Conservation (phyloP, 2,797 vertebrate genomes). For the Malurus leucopterus region DNA sequence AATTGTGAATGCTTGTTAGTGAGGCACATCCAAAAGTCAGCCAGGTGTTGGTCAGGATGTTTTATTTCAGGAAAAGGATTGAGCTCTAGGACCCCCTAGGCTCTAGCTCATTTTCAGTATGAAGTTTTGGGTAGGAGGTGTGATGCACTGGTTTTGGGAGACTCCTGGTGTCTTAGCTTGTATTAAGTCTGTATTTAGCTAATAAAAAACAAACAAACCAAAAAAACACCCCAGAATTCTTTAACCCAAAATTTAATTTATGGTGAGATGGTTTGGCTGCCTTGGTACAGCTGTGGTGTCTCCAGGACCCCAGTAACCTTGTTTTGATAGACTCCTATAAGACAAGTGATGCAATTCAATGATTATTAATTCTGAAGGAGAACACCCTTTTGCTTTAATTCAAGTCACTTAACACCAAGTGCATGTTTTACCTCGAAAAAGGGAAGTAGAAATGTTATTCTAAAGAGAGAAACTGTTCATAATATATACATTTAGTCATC, state of each 20-base stretch:
- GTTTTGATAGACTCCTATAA: neutral
- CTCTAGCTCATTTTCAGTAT: neutral
- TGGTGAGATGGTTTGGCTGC: neutral
- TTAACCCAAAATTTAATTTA: neutral
- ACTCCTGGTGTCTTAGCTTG: neutral
- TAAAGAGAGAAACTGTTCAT: neutral
- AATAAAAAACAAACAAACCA: neutral
- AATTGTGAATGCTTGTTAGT: neutral
- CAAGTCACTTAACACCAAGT: slow-evolving; percentile 5
- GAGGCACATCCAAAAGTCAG: neutral
- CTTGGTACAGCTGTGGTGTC: neutral
- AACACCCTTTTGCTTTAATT: slow-evolving; percentile 47
- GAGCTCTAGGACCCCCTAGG: neutral
- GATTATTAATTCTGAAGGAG: slow-evolving; percentile 47
- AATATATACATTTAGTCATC: neutral
- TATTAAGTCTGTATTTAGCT: neutral
- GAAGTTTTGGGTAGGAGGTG: neutral
- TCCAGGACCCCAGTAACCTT: neutral
- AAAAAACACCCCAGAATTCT: neutral
- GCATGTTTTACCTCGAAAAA: neutral
- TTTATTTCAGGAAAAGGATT: neutral
- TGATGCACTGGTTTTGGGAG: neutral
- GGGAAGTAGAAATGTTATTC: neutral
- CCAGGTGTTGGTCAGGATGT: accelerated
- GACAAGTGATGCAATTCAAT: slow-evolving; percentile 55